Evolutionary conservation across 2,113 vertebrate species (phyloP), one percentile per base, ranked within the genome.

Genomic region (Hemibagrus wyckioides): DNA sequence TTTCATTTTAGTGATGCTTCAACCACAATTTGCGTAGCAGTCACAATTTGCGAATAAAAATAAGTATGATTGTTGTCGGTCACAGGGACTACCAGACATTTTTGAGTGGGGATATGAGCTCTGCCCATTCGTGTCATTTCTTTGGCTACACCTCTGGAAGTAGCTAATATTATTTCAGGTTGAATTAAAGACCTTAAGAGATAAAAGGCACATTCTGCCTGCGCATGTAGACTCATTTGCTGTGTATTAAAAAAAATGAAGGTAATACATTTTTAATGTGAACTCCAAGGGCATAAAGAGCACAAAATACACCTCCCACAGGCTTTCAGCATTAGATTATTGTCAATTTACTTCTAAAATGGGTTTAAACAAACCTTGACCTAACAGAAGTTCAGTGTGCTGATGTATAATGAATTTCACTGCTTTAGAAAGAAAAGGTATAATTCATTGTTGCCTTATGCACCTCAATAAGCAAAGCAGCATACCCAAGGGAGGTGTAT

Each of bases 191-290:
- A 65, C 44, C 30, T 65, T 33, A 30, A 65, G 23, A 28, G 56
- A 76, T 77, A 52, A 83, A 82, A 76, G 54, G 48, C 80, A 86
- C 57, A 82, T 75, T 75, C 30, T n/a, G 61, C 61, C 19, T 76
- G 33, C 33, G 21, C 61, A 65, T 81, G 56, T 75, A 14, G 52
- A 63, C 28, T 63, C 19, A 56, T 52, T 83, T 63, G 67, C 63
- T 83, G 86, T 52, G 8, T 52, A 75, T 87, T 48, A 48, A 48
- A 48, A 75, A 19, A 82, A 54, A 73, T 33, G 5, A n/a, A 77
- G 44, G 39, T 14, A 77, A 76, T 41, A 69, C 76, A 75, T 33
- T 87, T 57, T 48, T 75, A 48, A 81, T 81, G 65, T 63, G 65
- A 36, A 50, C 80, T 87, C 67, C 80, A 75, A 21, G n/a, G 33